Base-by-base conservation (phyloP, 2,113 vertebrate genomes). In the Meriones unguiculatus region DNA sequence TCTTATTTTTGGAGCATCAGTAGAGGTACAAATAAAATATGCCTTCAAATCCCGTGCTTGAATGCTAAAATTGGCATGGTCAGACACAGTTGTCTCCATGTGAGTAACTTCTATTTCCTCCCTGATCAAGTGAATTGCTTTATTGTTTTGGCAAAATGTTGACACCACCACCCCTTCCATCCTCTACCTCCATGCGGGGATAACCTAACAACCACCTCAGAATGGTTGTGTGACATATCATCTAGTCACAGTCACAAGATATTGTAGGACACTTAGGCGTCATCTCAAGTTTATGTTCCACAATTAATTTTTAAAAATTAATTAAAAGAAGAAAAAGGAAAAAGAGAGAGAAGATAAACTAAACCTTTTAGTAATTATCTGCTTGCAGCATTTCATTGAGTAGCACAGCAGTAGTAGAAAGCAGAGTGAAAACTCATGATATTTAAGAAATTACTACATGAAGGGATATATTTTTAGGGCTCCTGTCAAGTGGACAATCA, bases 151-250 rank as follows among this genome's bases (percentile, higher is more conserved):
- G 73, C 76, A n/a, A 95, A 81, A 32, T 75, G 67, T 85, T 92
- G 76, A 67, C 5, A 18, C 6, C 32, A 18, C 73, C 46, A 32
- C 70, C 87, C 62, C 93, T 81, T 46, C 38, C 77, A 80, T 87
- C 54, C 82, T 85, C 84, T n/a, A n/a, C 70, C 65, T 91, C 81
- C 77, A 35, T 52, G 46, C 70, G 59, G 50, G 95, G 95, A 91
- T 98, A 94, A 96, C 96, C 94, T 96, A 95, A 95, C 94, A 85
- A 87, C 93, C 94, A 91, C 77, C 96, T 94, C 38, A 41, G 30
- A 24, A 89, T 90, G 94, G 85, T 90, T 97, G 94, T 54, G 30
- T 95, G 85, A 95, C 90, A 67, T 18, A 5, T 52, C 94, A 12
- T 80, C 17, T 46, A 89, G 89, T 96, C 78, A 87, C 78, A 84